Percentiles rank a stretch among this genome's conserved stretches.
Conservation (phyloP, 2,797 vertebrate genomes). For the Cottoperca gobio region DNA sequence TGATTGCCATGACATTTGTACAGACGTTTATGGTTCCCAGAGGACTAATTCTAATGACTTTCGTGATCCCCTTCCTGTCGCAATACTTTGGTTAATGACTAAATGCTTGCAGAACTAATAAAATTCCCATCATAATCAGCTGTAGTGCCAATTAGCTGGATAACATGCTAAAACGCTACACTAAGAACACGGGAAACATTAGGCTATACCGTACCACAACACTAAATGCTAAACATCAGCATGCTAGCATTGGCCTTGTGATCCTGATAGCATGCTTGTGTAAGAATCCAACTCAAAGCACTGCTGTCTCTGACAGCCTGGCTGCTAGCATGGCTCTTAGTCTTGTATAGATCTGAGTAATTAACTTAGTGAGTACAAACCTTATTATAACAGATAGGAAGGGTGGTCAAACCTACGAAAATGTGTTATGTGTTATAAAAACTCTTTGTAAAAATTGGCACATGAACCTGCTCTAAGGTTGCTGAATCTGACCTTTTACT, state of each 20-base stretch:
- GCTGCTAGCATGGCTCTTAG: background rate
- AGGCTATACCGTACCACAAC: background rate
- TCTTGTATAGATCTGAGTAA: conserved; percentile 1
- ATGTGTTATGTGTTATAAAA: background rate
- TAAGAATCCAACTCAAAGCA: background rate
- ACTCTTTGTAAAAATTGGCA: background rate
- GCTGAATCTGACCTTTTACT: background rate
- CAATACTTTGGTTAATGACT: background rate
- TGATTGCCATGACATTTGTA: background rate
- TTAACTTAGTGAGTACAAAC: background rate
- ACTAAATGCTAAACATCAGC: background rate
- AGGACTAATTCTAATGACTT: background rate
- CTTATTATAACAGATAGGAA: conserved; percentile 1
- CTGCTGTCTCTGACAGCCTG: background rate
- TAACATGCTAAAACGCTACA: background rate
- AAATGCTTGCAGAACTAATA: background rate
- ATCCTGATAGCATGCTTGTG: background rate
- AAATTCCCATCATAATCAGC: background rate
- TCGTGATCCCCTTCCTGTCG: background rate
- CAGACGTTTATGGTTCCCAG: too few species aligned
- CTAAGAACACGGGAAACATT: background rate
- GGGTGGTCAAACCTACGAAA: background rate
- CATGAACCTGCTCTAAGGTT: background rate
- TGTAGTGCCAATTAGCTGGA: background rate
- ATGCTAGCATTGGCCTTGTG: background rate